Base-by-base conservation (phyloP, 2,888 invertebrate species). In the Strigamia transsilvanica region DNA sequence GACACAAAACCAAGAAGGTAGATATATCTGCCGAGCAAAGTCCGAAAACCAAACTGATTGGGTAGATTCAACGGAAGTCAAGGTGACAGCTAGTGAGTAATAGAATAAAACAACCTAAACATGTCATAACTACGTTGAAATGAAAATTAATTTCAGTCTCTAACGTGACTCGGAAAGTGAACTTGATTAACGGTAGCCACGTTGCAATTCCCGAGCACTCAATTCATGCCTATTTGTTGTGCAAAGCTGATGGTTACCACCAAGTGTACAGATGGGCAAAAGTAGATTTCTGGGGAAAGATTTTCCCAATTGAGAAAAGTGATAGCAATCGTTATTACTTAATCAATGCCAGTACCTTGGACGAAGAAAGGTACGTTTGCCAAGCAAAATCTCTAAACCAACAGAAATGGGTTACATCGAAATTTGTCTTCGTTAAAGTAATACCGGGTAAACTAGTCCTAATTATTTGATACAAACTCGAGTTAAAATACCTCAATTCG, bases 341-440 rank as follows among this genome's bases (percentile, higher is more conserved):
- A 2, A 61, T 23, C 21, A 61, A 23, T 2, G 61, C 61, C 61
- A n/a, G n/a, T 61, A n/a, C 18, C 18, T 18, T 21, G 5, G 61
- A 61, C 18, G 61, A 61, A 61, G 61, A 61, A 21, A 5, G 61
- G 7, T 61, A 61, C 61, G 18, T 21, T 9, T 61, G 61, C 18
- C 61, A 61, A 61, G 61, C 61, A 21, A 61, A 61, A 61, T 61
- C 61, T 61, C 18, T 61, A 23, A 18, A 18, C 18, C 61, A 61
- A 61, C 6, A 23, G 12, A 18, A n/a, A 12, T 61, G 61, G 61
- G 21, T 61, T 18, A 23, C 61, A 21, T 61, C 61, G 2, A 61
- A 61, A 10, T 10, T 23, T 2, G 61, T 61, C 10, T 61, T 18
- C 7, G 61, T 61, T 10, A 61, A 61, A 61, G 21, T 61, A n/a